phyloP scores from a whole-genome alignment of 2,113 vertebrate species.

The Callionymus lyra region DNA sequence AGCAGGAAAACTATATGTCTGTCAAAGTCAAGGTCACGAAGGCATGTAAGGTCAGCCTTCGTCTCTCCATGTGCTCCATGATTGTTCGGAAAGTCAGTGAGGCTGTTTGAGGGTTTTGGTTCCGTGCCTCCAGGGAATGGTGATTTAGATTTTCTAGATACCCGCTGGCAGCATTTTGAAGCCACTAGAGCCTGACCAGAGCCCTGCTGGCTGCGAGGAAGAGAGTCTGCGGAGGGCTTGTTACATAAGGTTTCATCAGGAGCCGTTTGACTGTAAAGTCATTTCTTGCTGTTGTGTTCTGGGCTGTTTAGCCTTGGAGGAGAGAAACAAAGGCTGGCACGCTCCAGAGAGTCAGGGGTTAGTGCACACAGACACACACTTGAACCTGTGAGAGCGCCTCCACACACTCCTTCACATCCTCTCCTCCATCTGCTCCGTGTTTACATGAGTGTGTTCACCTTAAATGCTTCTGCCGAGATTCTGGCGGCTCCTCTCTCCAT shows the following conservation, averaged over 20 bases:
- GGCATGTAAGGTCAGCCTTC: too few relatives aligned
- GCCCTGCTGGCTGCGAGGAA: too few relatives aligned
- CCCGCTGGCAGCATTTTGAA: too few relatives aligned
- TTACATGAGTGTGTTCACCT: slow-evolving; percentile 4
- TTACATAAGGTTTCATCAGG: slow-evolving; percentile 57
- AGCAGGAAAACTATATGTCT: too few relatives aligned
- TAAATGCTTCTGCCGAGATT: slow-evolving; percentile 9
- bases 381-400: slow-evolving; percentile 13
- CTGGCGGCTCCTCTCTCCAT: too few relatives aligned
- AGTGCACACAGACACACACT: slow-evolving; percentile 4
- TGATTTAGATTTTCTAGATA: too few relatives aligned
- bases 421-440: slow-evolving; percentile 15
- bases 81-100: too few relatives aligned
- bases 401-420: slow-evolving; percentile 15
- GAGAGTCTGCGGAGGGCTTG: slow-evolving; percentile 8
- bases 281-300: slow-evolving; percentile 4
- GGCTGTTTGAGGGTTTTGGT: too few relatives aligned
- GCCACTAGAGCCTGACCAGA: too few relatives aligned
- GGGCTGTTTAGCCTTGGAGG: slow-evolving; percentile 17
- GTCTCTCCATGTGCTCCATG: too few relatives aligned
- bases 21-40: too few relatives aligned
- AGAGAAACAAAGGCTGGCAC: slow-evolving; percentile 24
- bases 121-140: too few relatives aligned
- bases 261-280: slow-evolving; percentile 16
- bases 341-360: slow-evolving; percentile 14